These are phyloP conservation scores for Silurus aristotelis DNA, from an alignment of 2,797 vertebrate species.

Conservation along the genomic window DNA sequence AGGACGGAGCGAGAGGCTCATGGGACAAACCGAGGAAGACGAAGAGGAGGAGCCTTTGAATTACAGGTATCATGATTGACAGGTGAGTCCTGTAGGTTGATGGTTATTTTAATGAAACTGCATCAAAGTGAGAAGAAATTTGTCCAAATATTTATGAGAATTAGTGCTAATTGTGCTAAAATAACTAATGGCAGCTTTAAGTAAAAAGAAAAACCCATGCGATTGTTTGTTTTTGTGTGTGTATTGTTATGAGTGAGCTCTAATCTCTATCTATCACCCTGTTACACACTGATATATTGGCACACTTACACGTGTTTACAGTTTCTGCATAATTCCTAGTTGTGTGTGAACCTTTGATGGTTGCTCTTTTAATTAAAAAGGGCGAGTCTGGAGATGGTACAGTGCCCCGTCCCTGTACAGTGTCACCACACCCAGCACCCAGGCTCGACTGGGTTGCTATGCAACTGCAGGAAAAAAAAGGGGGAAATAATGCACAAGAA, in stretches of 20 bases:
- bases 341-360: constrained; percentile 29
- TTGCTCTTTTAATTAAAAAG: constrained; percentile 57
- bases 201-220: background rate
- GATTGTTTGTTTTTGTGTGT: background rate
- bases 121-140: background rate
- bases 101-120: background rate
- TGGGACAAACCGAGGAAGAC: background rate
- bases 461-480: constrained; percentile 61
- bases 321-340: constrained; percentile 38
- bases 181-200: background rate
- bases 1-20: background rate
- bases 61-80: background rate
- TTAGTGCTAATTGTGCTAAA: background rate
- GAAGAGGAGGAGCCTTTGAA: background rate
- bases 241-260: background rate
- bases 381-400: constrained; percentile 49
- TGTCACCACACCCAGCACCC: constrained; percentile 63
- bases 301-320: constrained; percentile 18
- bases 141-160: background rate
- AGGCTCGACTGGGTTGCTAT: constrained; percentile 64
- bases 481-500: constrained; percentile 53
- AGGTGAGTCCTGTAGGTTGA: constrained; percentile 3
- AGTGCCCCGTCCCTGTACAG: constrained; percentile 42
- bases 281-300: background rate
- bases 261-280: background rate